Percentiles rank a stretch among this genome's conserved stretches.
Evolutionary conservation across 2,113 vertebrate species (phyloP).

Genomic region (Psilopsiagon aymara): DNA sequence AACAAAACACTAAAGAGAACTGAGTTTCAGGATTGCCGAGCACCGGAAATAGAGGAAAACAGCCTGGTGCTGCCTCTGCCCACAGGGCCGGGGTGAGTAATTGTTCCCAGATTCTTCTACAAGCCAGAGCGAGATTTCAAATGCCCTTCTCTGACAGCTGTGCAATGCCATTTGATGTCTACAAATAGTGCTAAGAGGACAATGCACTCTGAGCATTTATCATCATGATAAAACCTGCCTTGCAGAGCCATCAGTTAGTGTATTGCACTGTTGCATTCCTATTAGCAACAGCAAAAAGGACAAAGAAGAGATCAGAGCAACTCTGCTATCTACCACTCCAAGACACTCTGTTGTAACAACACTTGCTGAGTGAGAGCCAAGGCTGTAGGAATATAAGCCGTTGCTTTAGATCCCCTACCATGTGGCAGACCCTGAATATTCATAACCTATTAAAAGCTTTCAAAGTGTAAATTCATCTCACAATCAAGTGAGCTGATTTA

Average conservation of each 20-base stretch:
- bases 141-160: neutral
- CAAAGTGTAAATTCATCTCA: constrained; percentile 44
- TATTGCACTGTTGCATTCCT: neutral
- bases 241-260: neutral
- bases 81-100: neutral
- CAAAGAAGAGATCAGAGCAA: neutral
- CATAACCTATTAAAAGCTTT: constrained; percentile 52
- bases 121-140: neutral
- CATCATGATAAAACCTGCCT: neutral
- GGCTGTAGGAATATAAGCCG: neutral
- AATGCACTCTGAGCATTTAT: neutral
- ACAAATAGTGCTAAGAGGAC: neutral
- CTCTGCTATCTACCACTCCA: neutral
- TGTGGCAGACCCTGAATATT: constrained; percentile 62
- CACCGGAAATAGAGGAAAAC: neutral
- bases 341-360: neutral
- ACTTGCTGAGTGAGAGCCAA: neutral
- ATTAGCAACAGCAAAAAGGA: neutral
- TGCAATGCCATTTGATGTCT: neutral
- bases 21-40: neutral
- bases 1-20: neutral
- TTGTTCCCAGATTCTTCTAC: neutral
- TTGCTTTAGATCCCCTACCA: neutral
- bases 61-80: neutral
- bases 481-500: constrained; percentile 21